Percentiles rank a stretch among this genome's conserved stretches.
phyloP scores from a whole-genome alignment of 1,140 invertebrate species.

The Tetramorium alpestre region DNA sequence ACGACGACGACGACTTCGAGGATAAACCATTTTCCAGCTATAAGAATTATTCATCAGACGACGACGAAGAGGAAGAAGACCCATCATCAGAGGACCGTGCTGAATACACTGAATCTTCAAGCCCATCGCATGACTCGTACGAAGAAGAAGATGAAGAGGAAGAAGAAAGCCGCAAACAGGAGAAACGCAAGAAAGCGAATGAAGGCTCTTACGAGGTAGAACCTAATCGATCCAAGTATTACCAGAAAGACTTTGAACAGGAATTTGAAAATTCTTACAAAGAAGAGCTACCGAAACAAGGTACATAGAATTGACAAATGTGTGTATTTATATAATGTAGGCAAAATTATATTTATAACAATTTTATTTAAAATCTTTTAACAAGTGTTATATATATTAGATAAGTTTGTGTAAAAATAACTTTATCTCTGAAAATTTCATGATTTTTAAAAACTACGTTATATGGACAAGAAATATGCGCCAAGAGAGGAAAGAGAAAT shows the following conservation, averaged over 20 bases:
- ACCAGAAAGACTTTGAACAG: constrained; percentile 71
- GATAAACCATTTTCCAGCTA: constrained; percentile 49
- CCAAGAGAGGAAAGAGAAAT: neutral
- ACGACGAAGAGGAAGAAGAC: constrained; percentile 61
- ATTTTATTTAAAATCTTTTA: neutral
- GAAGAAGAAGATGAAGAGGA: constrained; percentile 75
- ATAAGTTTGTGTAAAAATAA: neutral
- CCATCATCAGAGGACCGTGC: constrained; percentile 23
- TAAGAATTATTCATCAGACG: constrained; percentile 27
- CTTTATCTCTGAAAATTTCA: neutral
- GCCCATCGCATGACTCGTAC: constrained; percentile 27
- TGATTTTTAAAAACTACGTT: neutral
- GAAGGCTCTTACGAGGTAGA: constrained; percentile 34
- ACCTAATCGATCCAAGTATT: constrained; percentile 55
- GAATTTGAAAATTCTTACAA: constrained; percentile 78
- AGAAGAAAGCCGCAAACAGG: constrained; percentile 71
- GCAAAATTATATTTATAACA: neutral
- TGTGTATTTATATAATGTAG: neutral
- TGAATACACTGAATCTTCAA: constrained; percentile 42
- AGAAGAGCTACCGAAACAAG: constrained; percentile 68
- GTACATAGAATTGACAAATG: constrained; percentile 66
- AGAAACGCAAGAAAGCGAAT: constrained; percentile 61
- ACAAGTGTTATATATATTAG: neutral
- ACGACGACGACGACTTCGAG: constrained; percentile 37
- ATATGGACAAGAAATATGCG: neutral